Base-by-base conservation (phyloP, 2,888 invertebrate species). In the Scrobipalpa atriplicella region DNA sequence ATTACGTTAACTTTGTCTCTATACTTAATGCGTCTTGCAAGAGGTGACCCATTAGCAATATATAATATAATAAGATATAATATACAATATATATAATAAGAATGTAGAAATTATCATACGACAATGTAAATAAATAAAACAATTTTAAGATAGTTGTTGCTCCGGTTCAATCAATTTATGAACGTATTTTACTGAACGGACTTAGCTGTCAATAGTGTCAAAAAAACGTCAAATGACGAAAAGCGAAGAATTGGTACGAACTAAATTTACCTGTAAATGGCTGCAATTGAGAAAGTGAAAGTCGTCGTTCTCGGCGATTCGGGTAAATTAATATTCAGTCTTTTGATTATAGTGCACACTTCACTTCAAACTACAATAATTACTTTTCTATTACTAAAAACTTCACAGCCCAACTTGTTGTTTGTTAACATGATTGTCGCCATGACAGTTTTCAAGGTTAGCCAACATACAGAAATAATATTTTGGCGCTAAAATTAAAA, bases 291-390 rank as follows among this genome's bases (percentile, higher is more conserved):
- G 88, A 96, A 97, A 94, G 97, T 98, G 18, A 96, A 98, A 86
- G 96, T 99, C 69, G 95, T 99, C 76, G 96, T 99, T 68, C 95
- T 98, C 69, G 98, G 98, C 63, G 98, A 99, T 93, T 97, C 97
- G 71, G 97, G 97, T 96, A 93, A 87, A 80, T 80, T 66, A 69
- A 69, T 62, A 69, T 69, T 78, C 73, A 75, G 72, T 68, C 65
- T 75, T 70, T 74, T 71, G 11, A 16, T 68, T 71, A 67, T 70
- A 70, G 70, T 80, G 83, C 82, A 80, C 72, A 69, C 68, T 73
- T 68, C 70, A 70, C 69, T 66, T 66, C 67, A 39, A 69, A 69
- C 67, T 68, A 67, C 66, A 66, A 10, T 67, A 66, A 69, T 68
- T 65, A 72, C 66, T 62, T 62, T 66, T 67, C 54, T 73, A 78